These are phyloP conservation scores for Auanema freiburgensis DNA, from an alignment of 2,888 invertebrate species.

Conservation along the genomic window DNA sequence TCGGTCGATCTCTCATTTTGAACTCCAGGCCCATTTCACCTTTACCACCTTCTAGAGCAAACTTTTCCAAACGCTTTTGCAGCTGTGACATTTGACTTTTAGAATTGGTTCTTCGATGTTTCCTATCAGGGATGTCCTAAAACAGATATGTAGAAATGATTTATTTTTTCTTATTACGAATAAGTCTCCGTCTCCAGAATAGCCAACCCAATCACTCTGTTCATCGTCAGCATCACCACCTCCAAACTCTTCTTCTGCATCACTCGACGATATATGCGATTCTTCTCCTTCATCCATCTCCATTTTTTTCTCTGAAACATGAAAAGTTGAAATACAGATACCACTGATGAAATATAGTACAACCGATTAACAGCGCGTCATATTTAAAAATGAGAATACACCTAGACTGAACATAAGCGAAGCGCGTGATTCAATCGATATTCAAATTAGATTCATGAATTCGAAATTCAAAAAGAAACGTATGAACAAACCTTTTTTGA, in stretches of 20 bases:
- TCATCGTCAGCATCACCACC: slow-evolving; percentile 51
- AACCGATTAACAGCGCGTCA: too few relatives aligned
- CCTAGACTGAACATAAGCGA: too few relatives aligned
- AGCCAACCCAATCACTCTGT: slow-evolving; percentile 57
- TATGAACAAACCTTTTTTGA: too few relatives aligned
- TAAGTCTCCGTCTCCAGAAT: slow-evolving; percentile 15
- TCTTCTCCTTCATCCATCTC: slow-evolving; percentile 35
- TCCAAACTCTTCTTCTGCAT: slow-evolving; percentile 16
- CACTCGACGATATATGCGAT: slow-evolving; percentile 41
- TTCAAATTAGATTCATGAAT: too few relatives aligned
- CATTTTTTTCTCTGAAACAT: slow-evolving; percentile 2
- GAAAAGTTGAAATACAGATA: too few relatives aligned
- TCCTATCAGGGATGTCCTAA: slow-evolving; percentile 17
- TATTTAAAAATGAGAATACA: too few relatives aligned
- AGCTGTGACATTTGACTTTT: slow-evolving; percentile 17
- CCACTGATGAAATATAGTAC: too few relatives aligned
- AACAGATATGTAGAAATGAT: neutral
- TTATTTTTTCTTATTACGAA: neutral
- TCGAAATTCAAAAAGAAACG: too few relatives aligned
- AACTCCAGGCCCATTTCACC: slow-evolving; percentile 35
- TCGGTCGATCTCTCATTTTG: slow-evolving; percentile 35
- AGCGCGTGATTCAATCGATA: too few relatives aligned
- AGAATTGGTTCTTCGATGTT: slow-evolving; percentile 1
- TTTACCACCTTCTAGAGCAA: slow-evolving; percentile 32
- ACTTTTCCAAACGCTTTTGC: slow-evolving; percentile 23